phyloP scores from a whole-genome alignment of 2,797 vertebrate genomes.

The Melanotaenia maccullochi region DNA sequence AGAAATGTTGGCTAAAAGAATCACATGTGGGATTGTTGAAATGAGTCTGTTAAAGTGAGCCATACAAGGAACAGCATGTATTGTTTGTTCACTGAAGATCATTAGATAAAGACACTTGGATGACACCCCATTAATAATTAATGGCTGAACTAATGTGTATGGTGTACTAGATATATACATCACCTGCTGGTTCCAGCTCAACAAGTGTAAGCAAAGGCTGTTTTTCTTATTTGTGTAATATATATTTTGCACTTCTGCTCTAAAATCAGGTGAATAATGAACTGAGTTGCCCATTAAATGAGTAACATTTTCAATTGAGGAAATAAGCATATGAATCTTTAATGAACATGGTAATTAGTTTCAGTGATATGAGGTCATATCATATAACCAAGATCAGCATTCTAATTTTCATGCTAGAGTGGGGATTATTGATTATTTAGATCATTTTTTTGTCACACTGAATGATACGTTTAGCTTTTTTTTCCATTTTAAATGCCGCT shows the following conservation, averaged over 20 bases:
- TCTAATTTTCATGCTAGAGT: background rate
- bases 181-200: background rate
- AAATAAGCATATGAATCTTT: conserved; percentile 6
- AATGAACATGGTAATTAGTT: conserved; percentile 4
- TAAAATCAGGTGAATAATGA: background rate
- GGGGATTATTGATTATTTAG: background rate
- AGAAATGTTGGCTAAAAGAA: conserved; percentile 48
- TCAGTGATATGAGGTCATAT: background rate
- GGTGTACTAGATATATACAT: conserved; percentile 15
- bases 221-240: background rate
- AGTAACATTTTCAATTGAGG: background rate
- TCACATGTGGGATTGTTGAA: conserved; percentile 52
- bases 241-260: background rate
- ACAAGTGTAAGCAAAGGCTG: background rate
- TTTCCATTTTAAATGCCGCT: background rate
- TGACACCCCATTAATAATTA: conserved; percentile 37
- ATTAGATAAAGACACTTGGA: conserved; percentile 37
- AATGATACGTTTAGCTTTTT: conserved; percentile 11
- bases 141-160: conserved; percentile 28
- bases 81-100: conserved; percentile 46
- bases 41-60: conserved; percentile 38
- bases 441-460: background rate
- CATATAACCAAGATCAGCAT: background rate
- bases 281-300: background rate
- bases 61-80: conserved; percentile 22